phyloP scores from a whole-genome alignment of 2,113 vertebrate genomes.

The Hirundichthys speculiger region DNA sequence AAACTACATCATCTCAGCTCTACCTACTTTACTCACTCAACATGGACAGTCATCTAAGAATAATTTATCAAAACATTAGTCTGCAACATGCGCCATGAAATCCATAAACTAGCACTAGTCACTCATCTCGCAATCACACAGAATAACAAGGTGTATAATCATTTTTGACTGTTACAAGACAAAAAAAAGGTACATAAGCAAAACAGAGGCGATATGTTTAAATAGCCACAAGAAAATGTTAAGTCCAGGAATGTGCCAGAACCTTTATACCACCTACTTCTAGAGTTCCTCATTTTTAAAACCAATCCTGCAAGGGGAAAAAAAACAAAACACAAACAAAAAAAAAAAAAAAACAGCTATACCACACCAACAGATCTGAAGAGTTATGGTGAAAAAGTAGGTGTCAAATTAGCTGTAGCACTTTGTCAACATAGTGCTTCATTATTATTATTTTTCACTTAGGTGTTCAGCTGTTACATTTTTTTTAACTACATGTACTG shows the following conservation, averaged over 20 bases:
- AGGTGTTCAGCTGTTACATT: constrained; percentile 55
- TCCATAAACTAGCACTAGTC: constrained; percentile 48
- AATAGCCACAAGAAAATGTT: constrained; percentile 34
- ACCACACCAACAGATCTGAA: constrained; percentile 32
- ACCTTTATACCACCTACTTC: constrained; percentile 25
- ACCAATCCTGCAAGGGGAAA: constrained; percentile 28
- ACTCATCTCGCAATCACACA: constrained; percentile 32
- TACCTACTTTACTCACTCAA: constrained; percentile 39
- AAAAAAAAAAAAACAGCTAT: constrained; percentile 63
- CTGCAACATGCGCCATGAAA: constrained; percentile 42
- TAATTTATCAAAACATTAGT: constrained; percentile 43
- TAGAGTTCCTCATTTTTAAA: constrained; percentile 33
- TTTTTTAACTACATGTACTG: constrained; percentile 47
- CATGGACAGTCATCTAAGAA: constrained; percentile 46
- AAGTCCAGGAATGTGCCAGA: constrained; percentile 35
- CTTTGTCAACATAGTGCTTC: constrained; percentile 62
- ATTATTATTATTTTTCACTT: constrained; percentile 46
- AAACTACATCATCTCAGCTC: constrained; percentile 47
- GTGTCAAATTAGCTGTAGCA: constrained; percentile 62
- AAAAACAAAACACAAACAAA: too few relatives aligned
- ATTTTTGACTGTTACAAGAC: constrained; percentile 55
- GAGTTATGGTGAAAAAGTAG: constrained; percentile 39
- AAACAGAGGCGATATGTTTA: constrained; percentile 22
- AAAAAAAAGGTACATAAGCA: constrained; percentile 27
- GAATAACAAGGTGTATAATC: constrained; percentile 46